Conservation (phyloP, 2,888 invertebrate genomes). For the Drosophila affinis region DNA sequence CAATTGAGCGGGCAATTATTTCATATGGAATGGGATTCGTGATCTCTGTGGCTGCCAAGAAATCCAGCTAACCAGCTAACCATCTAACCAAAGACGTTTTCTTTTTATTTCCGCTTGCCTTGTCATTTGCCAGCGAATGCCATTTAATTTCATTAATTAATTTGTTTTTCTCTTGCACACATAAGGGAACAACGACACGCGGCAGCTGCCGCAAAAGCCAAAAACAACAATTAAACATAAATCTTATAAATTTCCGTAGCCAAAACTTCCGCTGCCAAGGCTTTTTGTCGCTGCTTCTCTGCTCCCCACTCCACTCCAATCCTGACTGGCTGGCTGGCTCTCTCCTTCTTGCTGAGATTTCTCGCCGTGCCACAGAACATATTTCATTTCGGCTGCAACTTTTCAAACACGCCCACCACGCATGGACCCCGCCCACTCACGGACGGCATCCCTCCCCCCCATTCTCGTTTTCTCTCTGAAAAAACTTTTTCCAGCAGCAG, state of each 20-base stretch:
- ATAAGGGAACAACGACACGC: conserved; percentile 37
- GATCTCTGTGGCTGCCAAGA: conserved; percentile 9
- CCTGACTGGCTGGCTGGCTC: neutral
- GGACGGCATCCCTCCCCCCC: conserved; percentile 1
- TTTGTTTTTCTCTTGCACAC: conserved; percentile 59
- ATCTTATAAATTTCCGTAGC: conserved; percentile 77
- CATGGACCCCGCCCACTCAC: conserved; percentile 37
- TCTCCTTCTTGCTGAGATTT: conserved; percentile 57
- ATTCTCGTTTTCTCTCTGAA: conserved; percentile 18
- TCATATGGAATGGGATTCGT: conserved; percentile 30
- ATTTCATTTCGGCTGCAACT: conserved; percentile 77
- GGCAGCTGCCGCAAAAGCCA: conserved; percentile 77
- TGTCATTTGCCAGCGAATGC: conserved; percentile 70
- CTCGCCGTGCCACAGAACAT: conserved; percentile 72
- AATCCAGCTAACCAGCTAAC: neutral
- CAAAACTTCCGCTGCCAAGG: conserved; percentile 73
- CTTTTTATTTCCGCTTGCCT: conserved; percentile 34
- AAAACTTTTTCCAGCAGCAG: conserved; percentile 56
- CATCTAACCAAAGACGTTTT: conserved; percentile 30
- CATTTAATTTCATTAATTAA: conserved; percentile 78
- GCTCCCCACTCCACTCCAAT: neutral
- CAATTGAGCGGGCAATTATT: conserved; percentile 49
- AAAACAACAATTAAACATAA: conserved; percentile 79
- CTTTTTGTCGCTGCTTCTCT: conserved; percentile 56
- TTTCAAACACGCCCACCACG: conserved; percentile 69